Conservation (phyloP, 2,113 vertebrate genomes). For the Lipotes vexillifer region DNA sequence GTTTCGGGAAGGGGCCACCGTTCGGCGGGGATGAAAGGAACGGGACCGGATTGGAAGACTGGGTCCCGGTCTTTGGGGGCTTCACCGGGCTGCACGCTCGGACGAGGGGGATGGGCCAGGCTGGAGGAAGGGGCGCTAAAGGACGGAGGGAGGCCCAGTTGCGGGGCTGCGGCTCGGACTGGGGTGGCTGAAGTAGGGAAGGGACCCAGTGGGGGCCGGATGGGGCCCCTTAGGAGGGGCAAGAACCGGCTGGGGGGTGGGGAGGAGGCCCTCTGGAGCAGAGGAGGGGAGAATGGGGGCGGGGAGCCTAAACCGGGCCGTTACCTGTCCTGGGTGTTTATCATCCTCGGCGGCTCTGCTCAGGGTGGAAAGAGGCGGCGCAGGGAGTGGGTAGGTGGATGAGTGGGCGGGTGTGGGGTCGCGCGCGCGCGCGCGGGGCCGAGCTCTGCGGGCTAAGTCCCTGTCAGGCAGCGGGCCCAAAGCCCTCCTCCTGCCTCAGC, state of each 20-base stretch:
- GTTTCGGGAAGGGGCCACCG: background rate
- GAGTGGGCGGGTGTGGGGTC: conserved; percentile 61
- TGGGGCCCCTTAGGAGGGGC: background rate
- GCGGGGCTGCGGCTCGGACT: background rate
- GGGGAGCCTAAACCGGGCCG: conserved; percentile 59
- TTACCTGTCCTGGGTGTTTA: conserved; percentile 81
- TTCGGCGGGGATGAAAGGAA: background rate
- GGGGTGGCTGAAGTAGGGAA: background rate
- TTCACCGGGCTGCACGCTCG: background rate
- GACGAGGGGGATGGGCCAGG: conserved; percentile 55
- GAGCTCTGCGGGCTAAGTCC: conserved; percentile 60
- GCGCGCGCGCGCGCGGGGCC: conserved; percentile 79
- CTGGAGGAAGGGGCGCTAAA: background rate
- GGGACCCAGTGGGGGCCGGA: background rate
- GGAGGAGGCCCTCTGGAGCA: background rate
- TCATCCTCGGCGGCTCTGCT: conserved; percentile 75
- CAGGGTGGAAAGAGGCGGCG: conserved; percentile 71
- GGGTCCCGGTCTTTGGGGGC: background rate
- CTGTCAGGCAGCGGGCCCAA: conserved; percentile 62
- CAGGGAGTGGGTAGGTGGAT: conserved; percentile 62
- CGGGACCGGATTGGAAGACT: background rate
- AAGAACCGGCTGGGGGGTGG: background rate
- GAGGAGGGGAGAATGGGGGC: conserved; percentile 8
- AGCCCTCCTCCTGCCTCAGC: conserved; percentile 66
- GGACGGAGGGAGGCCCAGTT: conserved; percentile 15